Conservation (phyloP, 1,140 invertebrate species). For the Tetramorium parvispinum region DNA sequence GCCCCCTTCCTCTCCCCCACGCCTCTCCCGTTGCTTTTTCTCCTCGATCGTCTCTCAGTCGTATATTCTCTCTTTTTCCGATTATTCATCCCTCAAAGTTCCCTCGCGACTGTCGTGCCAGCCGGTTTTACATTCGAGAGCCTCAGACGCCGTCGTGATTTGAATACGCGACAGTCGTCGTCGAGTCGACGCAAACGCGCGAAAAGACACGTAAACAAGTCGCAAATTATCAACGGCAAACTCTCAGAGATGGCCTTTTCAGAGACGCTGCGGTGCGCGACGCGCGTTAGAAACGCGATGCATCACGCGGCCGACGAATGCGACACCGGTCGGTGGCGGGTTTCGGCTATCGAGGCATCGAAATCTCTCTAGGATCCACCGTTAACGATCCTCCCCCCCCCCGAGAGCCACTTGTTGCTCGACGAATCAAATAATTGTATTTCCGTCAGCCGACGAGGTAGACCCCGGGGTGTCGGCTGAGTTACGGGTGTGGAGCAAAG, state of each 20-base stretch:
- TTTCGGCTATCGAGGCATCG: conserved; percentile 71
- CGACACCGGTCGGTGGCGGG: background rate
- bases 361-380: conserved; percentile 71
- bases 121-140: conserved; percentile 27
- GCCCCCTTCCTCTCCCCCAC: background rate
- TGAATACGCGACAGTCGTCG: background rate
- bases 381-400: conserved; percentile 3
- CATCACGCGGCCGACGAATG: background rate
- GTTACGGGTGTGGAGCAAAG: conserved; percentile 23
- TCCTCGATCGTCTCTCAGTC: background rate
- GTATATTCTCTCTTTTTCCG: conserved; percentile 39
- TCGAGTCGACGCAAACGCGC: background rate
- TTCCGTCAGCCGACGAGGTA: conserved; percentile 47
- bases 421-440: conserved; percentile 76
- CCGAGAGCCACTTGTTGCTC: conserved; percentile 73
- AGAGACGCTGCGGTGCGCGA: background rate
- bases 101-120: background rate
- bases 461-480: conserved; percentile 11
- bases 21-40: background rate
- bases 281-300: conserved; percentile 2
- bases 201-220: conserved; percentile 23
- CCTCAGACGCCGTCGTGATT: background rate
- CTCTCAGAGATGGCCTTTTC: background rate
- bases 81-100: conserved; percentile 22
- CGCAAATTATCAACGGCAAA: background rate